phyloP scores from a whole-genome alignment of 1,140 invertebrate species.

The Bombus terrestris region DNA sequence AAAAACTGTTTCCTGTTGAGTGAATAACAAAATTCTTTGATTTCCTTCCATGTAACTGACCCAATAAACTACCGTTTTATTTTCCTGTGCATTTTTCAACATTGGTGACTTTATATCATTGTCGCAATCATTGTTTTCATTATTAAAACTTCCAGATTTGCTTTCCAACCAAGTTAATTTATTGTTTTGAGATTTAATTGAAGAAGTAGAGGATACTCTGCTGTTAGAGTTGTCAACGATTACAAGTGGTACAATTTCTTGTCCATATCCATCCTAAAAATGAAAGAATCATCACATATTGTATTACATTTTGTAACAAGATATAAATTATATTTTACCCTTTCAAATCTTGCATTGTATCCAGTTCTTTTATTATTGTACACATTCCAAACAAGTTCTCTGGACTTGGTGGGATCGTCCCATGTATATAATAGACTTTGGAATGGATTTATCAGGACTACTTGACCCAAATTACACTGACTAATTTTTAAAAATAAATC shows the following conservation, averaged over 20 bases:
- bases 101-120: slow-evolving; percentile 60
- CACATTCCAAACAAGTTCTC: slow-evolving; percentile 91
- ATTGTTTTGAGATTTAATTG: slow-evolving; percentile 21
- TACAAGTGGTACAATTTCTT: slow-evolving; percentile 87
- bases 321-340: slow-evolving; percentile 80
- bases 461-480: slow-evolving; percentile 88
- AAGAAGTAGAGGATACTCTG: neutral
- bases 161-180: slow-evolving; percentile 62
- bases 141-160: slow-evolving; percentile 59
- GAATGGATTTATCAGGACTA: slow-evolving; percentile 89
- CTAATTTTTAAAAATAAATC: slow-evolving; percentile 92
- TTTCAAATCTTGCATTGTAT: slow-evolving; percentile 87
- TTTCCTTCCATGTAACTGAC: slow-evolving; percentile 89
- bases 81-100: slow-evolving; percentile 80
- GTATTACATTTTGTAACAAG: neutral
- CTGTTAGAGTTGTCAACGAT: slow-evolving; percentile 82
- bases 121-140: slow-evolving; percentile 72
- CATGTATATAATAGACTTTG: slow-evolving; percentile 92
- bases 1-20: slow-evolving; percentile 90
- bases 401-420: slow-evolving; percentile 90
- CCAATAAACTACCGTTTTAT: slow-evolving; percentile 90
- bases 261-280: slow-evolving; percentile 85
- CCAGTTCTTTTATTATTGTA: slow-evolving; percentile 91
- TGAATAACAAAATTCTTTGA: slow-evolving; percentile 91
- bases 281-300: neutral